Evolutionary conservation across 2,113 vertebrate species (phyloP), one percentile per base, ranked within the genome.

Genomic region (Oncorhynchus keta): DNA sequence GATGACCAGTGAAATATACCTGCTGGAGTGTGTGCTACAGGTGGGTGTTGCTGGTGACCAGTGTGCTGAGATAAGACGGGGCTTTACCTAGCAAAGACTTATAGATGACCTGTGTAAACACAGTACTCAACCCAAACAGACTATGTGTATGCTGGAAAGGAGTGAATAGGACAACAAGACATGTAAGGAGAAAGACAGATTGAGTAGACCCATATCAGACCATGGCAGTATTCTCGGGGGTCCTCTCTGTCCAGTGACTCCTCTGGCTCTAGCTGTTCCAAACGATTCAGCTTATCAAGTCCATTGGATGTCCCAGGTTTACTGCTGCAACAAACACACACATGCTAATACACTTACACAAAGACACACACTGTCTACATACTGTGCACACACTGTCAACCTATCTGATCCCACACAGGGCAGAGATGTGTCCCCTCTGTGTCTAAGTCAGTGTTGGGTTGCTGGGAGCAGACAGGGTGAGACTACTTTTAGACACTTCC

Each of bases 171-270:
- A 45, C 39, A 45, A 9, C 39, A 45, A 45, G 39, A 65, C 22
- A 65, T 65, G 3, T 24, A 24, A 8, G 26, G 66, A 68, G 26
- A 68, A 16, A 68, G 66, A 28, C 14, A 30, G 66, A 68, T 16
- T 14, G 66, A 28, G 66, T 24, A 68, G 28, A 32, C 22, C 26
- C 12, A 30, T 28, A 28, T 48, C 89, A 84, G 68, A 96, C 94
- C 93, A 76, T 91, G 84, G 79, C 1, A 20, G 67, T 93, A 94
- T 70, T 92, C 92, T 78, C 82, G 66, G 0, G 83, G 86, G 80
- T 92, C 84, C 77, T 95, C 92, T 20, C 89, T 85, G 79, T 87
- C 86, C 45, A 61, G 78, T 66, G 0, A 70, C 70, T 82, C 82
- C 74, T 90, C 85, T 76, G 81, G 78, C 30, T 84, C 79, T 76